These are phyloP conservation scores for Macquaria ambigua DNA, from an alignment of 2,113 vertebrate species.

Conservation along the genomic window DNA sequence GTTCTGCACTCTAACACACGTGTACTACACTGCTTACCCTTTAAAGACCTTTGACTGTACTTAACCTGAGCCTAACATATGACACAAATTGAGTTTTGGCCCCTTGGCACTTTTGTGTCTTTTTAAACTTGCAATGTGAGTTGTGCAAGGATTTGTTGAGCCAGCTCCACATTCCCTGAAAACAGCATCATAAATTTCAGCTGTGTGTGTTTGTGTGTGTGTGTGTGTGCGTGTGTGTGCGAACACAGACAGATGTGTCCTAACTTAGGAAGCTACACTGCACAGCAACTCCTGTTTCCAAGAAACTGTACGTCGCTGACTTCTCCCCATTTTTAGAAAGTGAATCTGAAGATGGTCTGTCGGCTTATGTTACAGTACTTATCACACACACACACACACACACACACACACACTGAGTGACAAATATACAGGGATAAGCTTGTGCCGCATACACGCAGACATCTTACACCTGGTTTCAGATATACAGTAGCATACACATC, in stretches of 20 bases:
- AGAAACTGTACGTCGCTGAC: slow-evolving; percentile 54
- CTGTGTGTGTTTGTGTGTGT: slow-evolving; percentile 14
- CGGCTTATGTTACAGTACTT: slow-evolving; percentile 65
- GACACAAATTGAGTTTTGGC: slow-evolving; percentile 53
- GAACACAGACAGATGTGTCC: slow-evolving; percentile 75
- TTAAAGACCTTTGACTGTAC: slow-evolving; percentile 39
- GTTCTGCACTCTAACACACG: background rate
- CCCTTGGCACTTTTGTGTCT: slow-evolving; percentile 43
- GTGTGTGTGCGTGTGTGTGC: slow-evolving; percentile 25
- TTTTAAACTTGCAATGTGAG: slow-evolving; percentile 63
- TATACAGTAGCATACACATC: slow-evolving; percentile 47
- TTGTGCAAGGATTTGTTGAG: slow-evolving; percentile 56
- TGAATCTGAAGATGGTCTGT: slow-evolving; percentile 48
- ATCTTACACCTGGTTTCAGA: slow-evolving; percentile 63
- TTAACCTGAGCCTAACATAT: slow-evolving; percentile 5
- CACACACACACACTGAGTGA: slow-evolving; percentile 35
- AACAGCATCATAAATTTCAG: slow-evolving; percentile 77
- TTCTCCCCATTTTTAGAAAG: slow-evolving; percentile 59
- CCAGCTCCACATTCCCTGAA: slow-evolving; percentile 68
- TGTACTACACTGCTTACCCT: background rate
- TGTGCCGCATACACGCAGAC: slow-evolving; percentile 40
- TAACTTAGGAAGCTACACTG: slow-evolving; percentile 68
- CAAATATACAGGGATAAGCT: slow-evolving; percentile 29
- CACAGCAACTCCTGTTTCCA: slow-evolving; percentile 63
- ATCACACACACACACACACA: slow-evolving; percentile 30